phyloP scores from a whole-genome alignment of 2,797 vertebrate genomes.

The Calcarius lapponicus region DNA sequence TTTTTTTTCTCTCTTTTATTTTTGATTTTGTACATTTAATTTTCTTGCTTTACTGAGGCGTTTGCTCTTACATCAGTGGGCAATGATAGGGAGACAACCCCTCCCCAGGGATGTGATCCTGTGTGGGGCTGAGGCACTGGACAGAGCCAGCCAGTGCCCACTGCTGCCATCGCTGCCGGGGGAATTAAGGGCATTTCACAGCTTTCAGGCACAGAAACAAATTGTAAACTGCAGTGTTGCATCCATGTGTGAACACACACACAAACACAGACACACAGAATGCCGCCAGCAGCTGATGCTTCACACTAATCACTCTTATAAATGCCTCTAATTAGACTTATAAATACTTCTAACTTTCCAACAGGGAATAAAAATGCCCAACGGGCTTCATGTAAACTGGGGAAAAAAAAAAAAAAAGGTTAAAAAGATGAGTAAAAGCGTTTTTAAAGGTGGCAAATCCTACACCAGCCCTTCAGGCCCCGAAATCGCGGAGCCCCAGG shows the following conservation, averaged over 20 bases:
- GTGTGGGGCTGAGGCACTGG: background rate
- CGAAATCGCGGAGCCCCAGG: constrained; percentile 63
- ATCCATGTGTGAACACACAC: constrained; percentile 33
- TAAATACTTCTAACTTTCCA: constrained; percentile 49
- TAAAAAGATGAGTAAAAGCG: constrained; percentile 65
- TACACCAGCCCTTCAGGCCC: constrained; percentile 46
- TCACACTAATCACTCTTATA: constrained; percentile 46
- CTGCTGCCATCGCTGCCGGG: background rate
- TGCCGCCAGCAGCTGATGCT: constrained; percentile 40
- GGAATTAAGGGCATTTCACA: constrained; percentile 29
- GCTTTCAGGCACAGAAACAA: constrained; percentile 30
- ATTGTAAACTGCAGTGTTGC: constrained; percentile 4
- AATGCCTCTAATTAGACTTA: constrained; percentile 52
- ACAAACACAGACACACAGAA: background rate
- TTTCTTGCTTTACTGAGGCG: background rate
- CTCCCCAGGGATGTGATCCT: background rate
- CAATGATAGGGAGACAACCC: rapidly evolving
- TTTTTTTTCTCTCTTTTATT: too few relatives aligned
- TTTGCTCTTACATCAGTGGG: background rate
- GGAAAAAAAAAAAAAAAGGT: background rate
- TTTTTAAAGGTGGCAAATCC: constrained; percentile 72
- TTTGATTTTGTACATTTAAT: background rate
- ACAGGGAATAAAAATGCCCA: background rate
- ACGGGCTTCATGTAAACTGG: background rate
- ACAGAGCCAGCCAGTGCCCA: background rate